Evolutionary conservation across 2,888 invertebrate genomes (phyloP).

Genomic region (Lepidochrysops patricia): DNA sequence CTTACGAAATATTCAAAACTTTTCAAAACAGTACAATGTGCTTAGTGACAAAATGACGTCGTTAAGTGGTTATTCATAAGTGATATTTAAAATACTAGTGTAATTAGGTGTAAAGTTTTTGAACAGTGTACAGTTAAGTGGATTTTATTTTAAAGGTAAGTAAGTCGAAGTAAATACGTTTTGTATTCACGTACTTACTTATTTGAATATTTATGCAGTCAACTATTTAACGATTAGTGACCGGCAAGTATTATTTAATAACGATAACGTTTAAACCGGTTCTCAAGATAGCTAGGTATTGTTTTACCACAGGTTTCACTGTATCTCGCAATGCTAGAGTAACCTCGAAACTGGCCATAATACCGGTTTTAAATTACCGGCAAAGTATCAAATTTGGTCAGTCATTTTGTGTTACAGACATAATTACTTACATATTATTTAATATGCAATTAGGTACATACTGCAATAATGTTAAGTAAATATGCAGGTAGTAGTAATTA

Average conservation of each 20-base stretch:
- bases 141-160: conserved; percentile 34
- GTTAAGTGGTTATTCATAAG: conserved; percentile 40
- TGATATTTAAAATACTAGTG: conserved; percentile 33
- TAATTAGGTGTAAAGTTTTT: conserved; percentile 26
- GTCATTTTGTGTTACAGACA: not conserved
- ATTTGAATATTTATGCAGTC: conserved; percentile 37
- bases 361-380: conserved; percentile 5
- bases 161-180: not conserved
- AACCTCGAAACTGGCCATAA: not conserved
- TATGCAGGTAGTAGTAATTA: too few relatives aligned
- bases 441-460: too few relatives aligned
- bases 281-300: not conserved
- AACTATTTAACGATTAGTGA: conserved; percentile 22
- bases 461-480: too few relatives aligned
- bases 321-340: not conserved
- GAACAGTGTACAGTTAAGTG: conserved; percentile 33
- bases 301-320: not conserved
- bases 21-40: conserved; percentile 41
- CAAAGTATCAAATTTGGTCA: not conserved
- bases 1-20: conserved; percentile 34
- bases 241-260: not conserved
- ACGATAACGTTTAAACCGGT: not conserved
- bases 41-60: conserved; percentile 40
- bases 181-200: conserved; percentile 20
- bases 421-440: too few relatives aligned